Conservation (phyloP, 2,113 vertebrate species). For the Strix aluco region DNA sequence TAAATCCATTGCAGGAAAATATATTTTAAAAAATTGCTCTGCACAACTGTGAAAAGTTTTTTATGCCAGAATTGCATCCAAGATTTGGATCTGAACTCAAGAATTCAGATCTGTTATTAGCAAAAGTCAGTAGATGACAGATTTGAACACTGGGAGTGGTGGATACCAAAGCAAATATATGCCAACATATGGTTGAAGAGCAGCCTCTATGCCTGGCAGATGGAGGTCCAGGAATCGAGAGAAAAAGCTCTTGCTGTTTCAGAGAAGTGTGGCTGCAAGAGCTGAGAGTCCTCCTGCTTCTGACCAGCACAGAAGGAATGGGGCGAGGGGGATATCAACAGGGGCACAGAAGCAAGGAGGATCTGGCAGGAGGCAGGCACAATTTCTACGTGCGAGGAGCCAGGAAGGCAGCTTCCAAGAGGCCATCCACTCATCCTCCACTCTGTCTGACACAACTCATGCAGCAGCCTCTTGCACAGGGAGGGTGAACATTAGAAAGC, state of each 20-base stretch:
- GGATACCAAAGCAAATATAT: neutral
- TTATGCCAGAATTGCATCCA: neutral
- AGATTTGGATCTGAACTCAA: neutral
- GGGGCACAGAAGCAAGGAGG: neutral
- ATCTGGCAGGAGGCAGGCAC: neutral
- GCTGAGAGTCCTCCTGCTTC: neutral
- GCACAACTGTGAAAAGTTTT: neutral
- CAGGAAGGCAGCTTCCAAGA: neutral
- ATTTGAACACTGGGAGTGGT: neutral
- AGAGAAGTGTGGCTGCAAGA: neutral
- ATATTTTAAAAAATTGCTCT: neutral
- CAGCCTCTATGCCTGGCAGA: neutral
- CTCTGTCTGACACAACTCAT: neutral
- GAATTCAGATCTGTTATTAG: neutral
- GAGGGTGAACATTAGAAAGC: neutral
- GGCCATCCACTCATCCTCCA: neutral
- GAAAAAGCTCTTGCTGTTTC: neutral
- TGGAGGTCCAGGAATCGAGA: rapidly evolving
- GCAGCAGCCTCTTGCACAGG: neutral
- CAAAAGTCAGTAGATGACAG: neutral
- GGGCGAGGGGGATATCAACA: neutral
- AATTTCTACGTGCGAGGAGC: neutral
- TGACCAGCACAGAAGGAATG: neutral
- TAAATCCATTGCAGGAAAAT: neutral
- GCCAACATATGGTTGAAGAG: neutral